Conservation (phyloP, 2,888 invertebrate genomes). For the Choreutis nemorana region DNA sequence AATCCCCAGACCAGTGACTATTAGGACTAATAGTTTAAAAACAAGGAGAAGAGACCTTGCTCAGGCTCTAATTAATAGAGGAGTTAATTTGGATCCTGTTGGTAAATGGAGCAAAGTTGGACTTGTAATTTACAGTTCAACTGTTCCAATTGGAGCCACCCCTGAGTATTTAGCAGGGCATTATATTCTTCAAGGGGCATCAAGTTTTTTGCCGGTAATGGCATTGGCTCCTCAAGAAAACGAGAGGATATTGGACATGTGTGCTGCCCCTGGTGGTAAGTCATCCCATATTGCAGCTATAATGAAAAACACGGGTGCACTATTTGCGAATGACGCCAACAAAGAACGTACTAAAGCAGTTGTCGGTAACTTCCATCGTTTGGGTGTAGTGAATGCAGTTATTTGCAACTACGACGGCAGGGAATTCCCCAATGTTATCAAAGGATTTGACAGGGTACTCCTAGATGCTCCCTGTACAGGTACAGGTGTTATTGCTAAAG, state of each 20-base stretch:
- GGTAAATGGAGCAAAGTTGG: slow-evolving; percentile 99
- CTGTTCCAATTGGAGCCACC: slow-evolving; percentile 97
- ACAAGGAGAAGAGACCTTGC: slow-evolving; percentile 91
- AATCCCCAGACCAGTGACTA: slow-evolving; percentile 91
- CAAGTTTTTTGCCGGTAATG: slow-evolving; percentile 97
- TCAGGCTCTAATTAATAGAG: slow-evolving; percentile 92
- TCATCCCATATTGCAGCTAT: slow-evolving; percentile 96
- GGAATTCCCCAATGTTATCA: slow-evolving; percentile 82
- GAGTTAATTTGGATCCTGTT: slow-evolving; percentile 97
- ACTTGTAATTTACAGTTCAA: slow-evolving; percentile 93
- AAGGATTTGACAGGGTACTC: slow-evolving; percentile 93
- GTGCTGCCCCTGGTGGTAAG: slow-evolving; percentile 98
- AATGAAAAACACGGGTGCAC: slow-evolving; percentile 97
- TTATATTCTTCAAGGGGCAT: slow-evolving; percentile 96
- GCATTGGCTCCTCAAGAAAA: slow-evolving; percentile 96
- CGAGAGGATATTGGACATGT: slow-evolving; percentile 95
- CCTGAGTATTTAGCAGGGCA: slow-evolving; percentile 99
- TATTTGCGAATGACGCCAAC: slow-evolving; percentile 97
- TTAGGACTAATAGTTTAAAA: slow-evolving; percentile 95
- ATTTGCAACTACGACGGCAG: slow-evolving; percentile 91
- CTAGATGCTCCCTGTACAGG: slow-evolving; percentile 99
- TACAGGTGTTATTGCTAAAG: slow-evolving; percentile 97
- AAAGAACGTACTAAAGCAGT: slow-evolving; percentile 89
- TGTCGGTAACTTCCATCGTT: slow-evolving; percentile 94
- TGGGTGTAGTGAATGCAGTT: slow-evolving; percentile 94